These are phyloP conservation scores for Sinonovacula constricta DNA, from an alignment of 1,140 invertebrate genomes.

Conservation along the genomic window DNA sequence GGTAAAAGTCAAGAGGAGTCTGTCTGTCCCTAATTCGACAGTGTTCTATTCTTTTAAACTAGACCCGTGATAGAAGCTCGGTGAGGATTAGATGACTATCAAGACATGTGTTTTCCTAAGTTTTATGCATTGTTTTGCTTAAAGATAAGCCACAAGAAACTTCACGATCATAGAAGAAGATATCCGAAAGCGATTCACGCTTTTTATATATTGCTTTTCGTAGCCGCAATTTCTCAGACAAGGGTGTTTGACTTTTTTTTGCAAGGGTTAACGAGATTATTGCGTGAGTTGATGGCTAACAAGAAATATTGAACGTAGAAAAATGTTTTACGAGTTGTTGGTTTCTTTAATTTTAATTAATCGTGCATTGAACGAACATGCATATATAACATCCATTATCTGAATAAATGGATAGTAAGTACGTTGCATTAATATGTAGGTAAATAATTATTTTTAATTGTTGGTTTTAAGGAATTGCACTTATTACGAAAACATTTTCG, in stretches of 20 bases:
- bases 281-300: background rate
- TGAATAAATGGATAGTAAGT: too few relatives aligned
- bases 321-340: too few relatives aligned
- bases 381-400: too few relatives aligned
- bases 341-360: too few relatives aligned
- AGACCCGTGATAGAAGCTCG: conserved; percentile 32
- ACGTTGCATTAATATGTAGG: too few relatives aligned
- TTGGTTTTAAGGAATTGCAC: too few relatives aligned
- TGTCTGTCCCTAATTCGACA: conserved; percentile 16
- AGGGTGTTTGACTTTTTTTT: background rate
- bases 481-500: too few relatives aligned
- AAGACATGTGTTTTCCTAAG: conserved; percentile 52
- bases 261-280: background rate
- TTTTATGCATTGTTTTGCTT: conserved; percentile 46
- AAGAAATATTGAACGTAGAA: background rate
- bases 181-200: background rate
- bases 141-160: conserved; percentile 21
- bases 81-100: conserved; percentile 47
- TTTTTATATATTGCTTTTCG: background rate
- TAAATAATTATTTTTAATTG: too few relatives aligned
- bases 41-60: conserved; percentile 30
- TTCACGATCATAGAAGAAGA: background rate
- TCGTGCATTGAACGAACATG: too few relatives aligned
- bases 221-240: background rate
- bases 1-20: conserved; percentile 21